These are phyloP conservation scores for Ypsolopha sequella DNA, from an alignment of 2,888 invertebrate species.

Conservation along the genomic window DNA sequence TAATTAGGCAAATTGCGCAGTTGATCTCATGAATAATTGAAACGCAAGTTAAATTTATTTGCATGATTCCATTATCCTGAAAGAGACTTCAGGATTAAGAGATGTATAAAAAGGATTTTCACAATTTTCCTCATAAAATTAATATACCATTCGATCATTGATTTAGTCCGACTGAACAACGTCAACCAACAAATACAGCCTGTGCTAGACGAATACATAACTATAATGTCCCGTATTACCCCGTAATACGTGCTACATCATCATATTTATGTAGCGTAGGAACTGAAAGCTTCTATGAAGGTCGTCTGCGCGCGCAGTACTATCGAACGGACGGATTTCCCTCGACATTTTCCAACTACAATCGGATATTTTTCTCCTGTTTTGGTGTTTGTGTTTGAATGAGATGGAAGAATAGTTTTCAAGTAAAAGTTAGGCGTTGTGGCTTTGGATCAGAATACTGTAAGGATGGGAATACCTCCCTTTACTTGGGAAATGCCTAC, in stretches of 20 bases:
- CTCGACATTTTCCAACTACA: background rate
- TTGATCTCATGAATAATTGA: too few relatives aligned
- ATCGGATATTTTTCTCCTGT: background rate
- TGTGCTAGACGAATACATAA: background rate
- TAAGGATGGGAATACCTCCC: too few relatives aligned
- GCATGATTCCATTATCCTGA: too few relatives aligned
- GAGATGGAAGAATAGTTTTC: background rate
- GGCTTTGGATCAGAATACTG: too few relatives aligned
- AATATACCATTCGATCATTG: background rate
- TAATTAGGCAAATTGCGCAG: too few relatives aligned
- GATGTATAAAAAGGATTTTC: background rate
- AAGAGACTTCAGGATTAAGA: too few relatives aligned
- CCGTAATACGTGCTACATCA: background rate
- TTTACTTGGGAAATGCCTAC: too few relatives aligned
- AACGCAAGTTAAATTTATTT: too few relatives aligned
- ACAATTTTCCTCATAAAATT: background rate
- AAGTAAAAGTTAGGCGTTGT: background rate
- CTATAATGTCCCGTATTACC: background rate
- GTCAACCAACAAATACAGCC: background rate
- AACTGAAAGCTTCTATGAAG: slow-evolving; percentile 1
- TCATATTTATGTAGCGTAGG: too few relatives aligned
- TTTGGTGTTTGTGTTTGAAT: background rate
- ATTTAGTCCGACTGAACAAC: background rate
- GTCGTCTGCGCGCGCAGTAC: slow-evolving; percentile 4
- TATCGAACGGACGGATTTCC: background rate